Conservation (phyloP, 2,797 vertebrate species). For the Coilia nasus region DNA sequence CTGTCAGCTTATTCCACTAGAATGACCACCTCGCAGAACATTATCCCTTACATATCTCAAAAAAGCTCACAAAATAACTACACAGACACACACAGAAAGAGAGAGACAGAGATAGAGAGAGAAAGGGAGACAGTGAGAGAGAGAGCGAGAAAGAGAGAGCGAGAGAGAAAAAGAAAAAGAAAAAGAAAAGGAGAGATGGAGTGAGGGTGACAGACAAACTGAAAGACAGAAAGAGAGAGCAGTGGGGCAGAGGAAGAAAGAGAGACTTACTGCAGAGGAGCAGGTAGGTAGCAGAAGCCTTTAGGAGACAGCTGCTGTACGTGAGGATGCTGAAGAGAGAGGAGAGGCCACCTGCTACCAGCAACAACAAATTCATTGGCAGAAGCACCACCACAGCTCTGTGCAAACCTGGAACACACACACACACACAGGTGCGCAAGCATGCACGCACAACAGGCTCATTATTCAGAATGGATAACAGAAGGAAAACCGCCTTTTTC, state of each 20-base stretch:
- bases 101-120: background rate
- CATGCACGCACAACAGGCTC: no score
- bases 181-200: background rate
- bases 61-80: no score
- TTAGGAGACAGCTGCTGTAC: slow-evolving; percentile 68
- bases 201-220: background rate
- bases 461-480: no score
- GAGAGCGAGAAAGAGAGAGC: background rate
- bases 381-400: slow-evolving; percentile 76
- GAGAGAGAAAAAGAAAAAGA: background rate
- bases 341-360: slow-evolving; percentile 78
- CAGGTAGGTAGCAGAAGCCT: slow-evolving; percentile 71
- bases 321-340: slow-evolving; percentile 78
- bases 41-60: no score
- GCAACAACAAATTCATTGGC: slow-evolving; percentile 77
- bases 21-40: no score
- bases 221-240: background rate
- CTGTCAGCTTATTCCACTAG: no score
- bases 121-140: background rate
- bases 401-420: slow-evolving; percentile 68
- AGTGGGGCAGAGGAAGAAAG: background rate
- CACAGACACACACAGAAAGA: background rate
- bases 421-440: background rate
- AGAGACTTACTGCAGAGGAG: slow-evolving; percentile 79
- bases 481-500: no score